These are phyloP conservation scores for Tipula vernalis DNA, from an alignment of 2,888 invertebrate species.

Conservation along the genomic window DNA sequence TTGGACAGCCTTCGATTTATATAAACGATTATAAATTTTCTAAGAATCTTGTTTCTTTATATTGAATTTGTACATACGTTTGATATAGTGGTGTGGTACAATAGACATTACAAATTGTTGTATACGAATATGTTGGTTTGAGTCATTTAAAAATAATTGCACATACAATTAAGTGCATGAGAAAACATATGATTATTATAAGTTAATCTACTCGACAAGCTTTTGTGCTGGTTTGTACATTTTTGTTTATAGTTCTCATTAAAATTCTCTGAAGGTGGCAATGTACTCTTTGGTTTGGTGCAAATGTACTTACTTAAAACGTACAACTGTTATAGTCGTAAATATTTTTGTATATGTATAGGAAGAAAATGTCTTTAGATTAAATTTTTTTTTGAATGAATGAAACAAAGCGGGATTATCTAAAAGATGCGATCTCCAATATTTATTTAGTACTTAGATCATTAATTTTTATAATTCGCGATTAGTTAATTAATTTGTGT, in stretches of 20 bases:
- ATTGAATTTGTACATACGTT: background rate
- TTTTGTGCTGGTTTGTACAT: background rate
- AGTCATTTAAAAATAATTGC: background rate
- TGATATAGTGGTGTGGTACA: background rate
- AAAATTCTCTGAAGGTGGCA: background rate
- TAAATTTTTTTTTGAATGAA: background rate
- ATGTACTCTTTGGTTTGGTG: background rate
- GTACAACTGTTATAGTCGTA: background rate
- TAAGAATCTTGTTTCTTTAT: background rate
- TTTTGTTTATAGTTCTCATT: background rate
- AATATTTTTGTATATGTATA: background rate
- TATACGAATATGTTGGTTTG: background rate
- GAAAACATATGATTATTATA: background rate
- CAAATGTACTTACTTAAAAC: background rate
- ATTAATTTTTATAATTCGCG: background rate
- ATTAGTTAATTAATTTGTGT: background rate
- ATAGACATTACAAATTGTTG: background rate
- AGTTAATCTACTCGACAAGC: background rate
- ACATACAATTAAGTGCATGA: background rate
- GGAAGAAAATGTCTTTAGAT: background rate
- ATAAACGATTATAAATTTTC: background rate
- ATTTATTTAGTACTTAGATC: background rate
- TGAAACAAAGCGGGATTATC: background rate
- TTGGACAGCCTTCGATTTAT: background rate
- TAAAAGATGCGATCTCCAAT: background rate